A percentile compares a stretch with the other conserved stretches of the same genome.
Evolutionary conservation across 2,797 vertebrate genomes (phyloP).

Genomic region (Artibeus jamaicensis): DNA sequence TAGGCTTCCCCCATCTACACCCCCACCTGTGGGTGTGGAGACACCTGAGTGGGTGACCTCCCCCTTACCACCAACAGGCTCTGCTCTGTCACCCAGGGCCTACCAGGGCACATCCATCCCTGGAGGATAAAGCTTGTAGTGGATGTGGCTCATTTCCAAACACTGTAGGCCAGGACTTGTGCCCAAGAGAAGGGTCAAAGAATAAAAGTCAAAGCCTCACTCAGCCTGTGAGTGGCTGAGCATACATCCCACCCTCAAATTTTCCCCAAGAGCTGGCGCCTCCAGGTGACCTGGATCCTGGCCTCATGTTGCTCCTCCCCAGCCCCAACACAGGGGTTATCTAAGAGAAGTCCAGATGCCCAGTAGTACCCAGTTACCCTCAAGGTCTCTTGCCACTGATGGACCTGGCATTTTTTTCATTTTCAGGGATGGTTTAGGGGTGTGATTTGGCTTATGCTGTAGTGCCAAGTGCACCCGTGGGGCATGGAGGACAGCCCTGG

Average conservation of each 20-base stretch:
- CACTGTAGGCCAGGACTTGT: not conserved
- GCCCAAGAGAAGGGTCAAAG: not conserved
- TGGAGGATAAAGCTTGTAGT: not conserved
- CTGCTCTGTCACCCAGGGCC: not conserved
- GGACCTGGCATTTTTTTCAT: not conserved
- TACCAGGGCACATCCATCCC: not conserved
- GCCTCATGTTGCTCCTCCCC: accelerated
- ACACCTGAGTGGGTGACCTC: not conserved
- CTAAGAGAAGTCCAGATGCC: not conserved
- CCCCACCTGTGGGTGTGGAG: accelerated
- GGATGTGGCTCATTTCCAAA: not conserved
- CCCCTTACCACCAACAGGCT: accelerated
- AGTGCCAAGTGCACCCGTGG: accelerated
- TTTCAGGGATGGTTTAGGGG: not conserved
- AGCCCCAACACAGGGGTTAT: accelerated
- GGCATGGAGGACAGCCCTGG: not conserved
- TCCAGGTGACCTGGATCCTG: not conserved
- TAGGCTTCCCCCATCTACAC: too few species aligned
- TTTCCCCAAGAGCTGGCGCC: not conserved
- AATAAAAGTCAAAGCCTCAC: not conserved
- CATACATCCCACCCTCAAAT: not conserved
- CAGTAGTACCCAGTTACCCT: not conserved
- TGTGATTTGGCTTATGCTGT: accelerated
- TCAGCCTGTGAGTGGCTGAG: accelerated
- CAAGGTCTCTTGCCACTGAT: not conserved